These are phyloP conservation scores for Eupeodes luniger DNA, from an alignment of 2,888 invertebrate species.

Conservation along the genomic window DNA sequence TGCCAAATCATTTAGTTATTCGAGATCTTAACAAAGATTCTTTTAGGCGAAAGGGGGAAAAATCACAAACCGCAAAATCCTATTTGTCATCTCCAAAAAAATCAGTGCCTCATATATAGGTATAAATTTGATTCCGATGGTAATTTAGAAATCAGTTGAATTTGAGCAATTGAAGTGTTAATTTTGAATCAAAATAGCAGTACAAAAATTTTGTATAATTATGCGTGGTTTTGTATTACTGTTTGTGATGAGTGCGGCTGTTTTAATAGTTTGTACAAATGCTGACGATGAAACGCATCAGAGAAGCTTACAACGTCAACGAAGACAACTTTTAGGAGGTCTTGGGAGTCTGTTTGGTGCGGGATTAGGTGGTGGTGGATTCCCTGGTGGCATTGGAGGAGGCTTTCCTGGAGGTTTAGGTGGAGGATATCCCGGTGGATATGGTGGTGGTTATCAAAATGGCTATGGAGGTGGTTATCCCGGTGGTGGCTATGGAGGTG, in stretches of 20 bases:
- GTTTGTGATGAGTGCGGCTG: not conserved
- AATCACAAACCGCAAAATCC: not conserved
- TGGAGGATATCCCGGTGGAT: conserved; percentile 19
- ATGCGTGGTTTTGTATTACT: conserved; percentile 4
- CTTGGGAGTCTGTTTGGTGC: not conserved
- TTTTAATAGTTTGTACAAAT: not conserved
- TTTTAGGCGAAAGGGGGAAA: not conserved
- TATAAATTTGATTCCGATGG: conserved; percentile 8
- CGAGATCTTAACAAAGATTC: not conserved
- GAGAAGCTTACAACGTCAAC: not conserved
- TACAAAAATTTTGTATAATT: not conserved
- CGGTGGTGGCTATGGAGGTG: conserved; percentile 7
- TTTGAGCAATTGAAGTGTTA: not conserved
- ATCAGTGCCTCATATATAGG: not conserved
- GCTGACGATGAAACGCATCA: conserved; percentile 1
- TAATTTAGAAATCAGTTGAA: conserved; percentile 24
- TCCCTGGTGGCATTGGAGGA: not conserved
- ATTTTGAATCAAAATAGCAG: not conserved
- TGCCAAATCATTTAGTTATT: not conserved
- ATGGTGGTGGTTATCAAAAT: not conserved
- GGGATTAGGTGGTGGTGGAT: conserved; percentile 19
- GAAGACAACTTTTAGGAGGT: conserved; percentile 19
- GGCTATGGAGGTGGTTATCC: conserved; percentile 7
- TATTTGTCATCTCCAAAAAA: not conserved
- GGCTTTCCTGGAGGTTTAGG: not conserved